Base-by-base conservation (phyloP, 2,888 invertebrate species). In the Liopterus haemorrhoidalis region DNA sequence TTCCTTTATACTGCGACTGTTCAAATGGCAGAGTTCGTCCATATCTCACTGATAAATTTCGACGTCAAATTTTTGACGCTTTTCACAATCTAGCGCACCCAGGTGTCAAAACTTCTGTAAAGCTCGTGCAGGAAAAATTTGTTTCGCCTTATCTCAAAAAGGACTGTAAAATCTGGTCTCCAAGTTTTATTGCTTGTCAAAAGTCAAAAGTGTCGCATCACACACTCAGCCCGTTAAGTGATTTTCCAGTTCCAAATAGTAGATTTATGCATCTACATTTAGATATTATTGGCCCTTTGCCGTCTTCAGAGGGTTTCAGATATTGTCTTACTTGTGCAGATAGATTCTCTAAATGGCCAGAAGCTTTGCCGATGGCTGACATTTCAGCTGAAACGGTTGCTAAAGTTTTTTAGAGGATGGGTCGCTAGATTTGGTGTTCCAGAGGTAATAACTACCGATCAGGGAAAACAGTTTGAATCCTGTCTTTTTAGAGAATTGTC, bases 171-270 rank as follows among this genome's bases (percentile, higher is more conserved):
- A n/a, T n/a, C n/a, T n/a, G n/a, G n/a, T n/a, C n/a, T n/a, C n/a
- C n/a, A n/a, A n/a, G n/a, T n/a, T 57, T 56, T 41, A 16, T 49
- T 2, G 20, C 8, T 5, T 58, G 57, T 38, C 57, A 57, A 46
- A 28, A 32, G 5, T 20, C 43, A 3, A 57, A 57, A 33, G 47
- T 55, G n/a, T 11, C 31, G 2, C 49, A 49, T 5, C 57, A 56
- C 35, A 44, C 33, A 2, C 11, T 14, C 16, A 19, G 43, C 9
- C 52, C 53, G 4, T 18, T 49, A 2, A 27, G 45, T 6, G 18
- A 38, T 4, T 44, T 51, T 30, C 19, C 38, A 25, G 44, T 54
- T 31, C 58, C 59, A 2, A 31, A 48, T 3, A 22, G 33, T 33
- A 32, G 41, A 12, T 41, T 41, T 14, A 21, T 20, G 20, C 14